Base-by-base conservation (phyloP, 2,797 vertebrate genomes). In the Allobates femoralis region DNA sequence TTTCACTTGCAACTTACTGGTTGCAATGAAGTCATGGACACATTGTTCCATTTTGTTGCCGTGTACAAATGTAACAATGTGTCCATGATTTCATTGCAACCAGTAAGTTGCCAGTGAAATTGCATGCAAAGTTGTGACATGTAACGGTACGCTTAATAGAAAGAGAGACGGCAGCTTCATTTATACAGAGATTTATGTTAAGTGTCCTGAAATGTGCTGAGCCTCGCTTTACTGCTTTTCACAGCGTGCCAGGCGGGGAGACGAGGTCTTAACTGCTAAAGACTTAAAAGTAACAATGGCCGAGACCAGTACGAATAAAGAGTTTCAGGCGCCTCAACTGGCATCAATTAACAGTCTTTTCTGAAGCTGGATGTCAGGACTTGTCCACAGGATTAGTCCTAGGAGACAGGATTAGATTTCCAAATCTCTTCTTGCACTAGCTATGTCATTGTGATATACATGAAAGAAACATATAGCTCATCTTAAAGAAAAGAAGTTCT, bases 141-240 rank as follows among this genome's bases (percentile, higher is more conserved):
- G n/a, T n/a, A n/a, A n/a, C n/a, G n/a, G n/a, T n/a, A n/a, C n/a
- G n/a, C n/a, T n/a, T n/a, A n/a, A n/a, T n/a, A n/a, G n/a, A n/a
- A n/a, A n/a, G 88, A 10, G 64, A 87, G 86, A 80, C 18, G 79
- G 76, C 32, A 71, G 76, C 34, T 26, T 26, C 53, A 55, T 41
- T 62, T 71, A 58, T 23, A 79, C 53, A 66, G 58, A 79, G 75
- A 10, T 28, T 28, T 14, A 50, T 46, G 55, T 12, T 79, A 66
- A 85, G 32, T 28, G 75, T 16, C 53, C 6, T 69, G 7, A 21
- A 77, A 26, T 53, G n/a, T 26, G 73, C 37, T 53, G 41, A 12
- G 30, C 28, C n/a, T 32, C 37, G 60, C 60, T 79, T 23, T 71
- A 19, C 32, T 21, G 34, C 60, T 14, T 26, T 55, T 16, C 32